These are phyloP conservation scores for Zaprionus inermis DNA, from an alignment of 1,140 invertebrate species.

Conservation along the genomic window DNA sequence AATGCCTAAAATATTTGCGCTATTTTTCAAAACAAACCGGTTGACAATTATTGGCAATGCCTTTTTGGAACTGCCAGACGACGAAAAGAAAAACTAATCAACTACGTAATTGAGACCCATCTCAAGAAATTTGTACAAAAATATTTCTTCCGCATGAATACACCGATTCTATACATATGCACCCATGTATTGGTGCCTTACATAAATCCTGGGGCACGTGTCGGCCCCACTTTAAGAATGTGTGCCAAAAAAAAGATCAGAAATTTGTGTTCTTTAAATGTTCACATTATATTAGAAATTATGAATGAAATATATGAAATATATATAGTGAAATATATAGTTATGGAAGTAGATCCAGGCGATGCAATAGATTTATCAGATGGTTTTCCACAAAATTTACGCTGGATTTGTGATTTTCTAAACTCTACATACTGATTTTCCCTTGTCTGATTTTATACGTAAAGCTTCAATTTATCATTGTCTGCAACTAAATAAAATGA, in stretches of 20 bases:
- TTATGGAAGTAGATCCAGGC: too few species aligned
- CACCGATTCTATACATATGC: constrained; percentile 4
- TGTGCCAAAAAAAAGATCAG: constrained; percentile 16
- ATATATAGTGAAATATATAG: too few species aligned
- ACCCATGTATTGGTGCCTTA: constrained; percentile 27
- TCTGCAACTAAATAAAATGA: neutral
- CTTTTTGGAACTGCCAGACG: neutral
- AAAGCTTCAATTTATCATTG: neutral
- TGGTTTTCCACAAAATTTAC: too few species aligned
- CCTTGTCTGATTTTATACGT: neutral
- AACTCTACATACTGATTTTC: too few species aligned
- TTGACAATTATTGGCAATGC: constrained; percentile 59
- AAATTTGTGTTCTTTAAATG: neutral
- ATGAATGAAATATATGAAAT: neutral
- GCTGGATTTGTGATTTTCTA: too few species aligned
- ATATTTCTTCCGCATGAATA: constrained; percentile 16
- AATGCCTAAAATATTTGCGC: constrained; percentile 69
- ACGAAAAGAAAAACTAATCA: constrained; percentile 64
- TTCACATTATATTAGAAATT: neutral
- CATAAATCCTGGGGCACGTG: constrained; percentile 54
- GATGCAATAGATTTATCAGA: too few species aligned
- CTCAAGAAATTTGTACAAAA: constrained; percentile 40
- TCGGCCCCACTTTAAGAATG: constrained; percentile 20
- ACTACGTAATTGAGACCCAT: constrained; percentile 56
- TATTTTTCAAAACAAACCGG: constrained; percentile 48